Percentiles rank a stretch among this genome's conserved stretches.
Evolutionary conservation across 2,888 invertebrate genomes (phyloP).

Genomic region (Pseudanteris insignis): DNA sequence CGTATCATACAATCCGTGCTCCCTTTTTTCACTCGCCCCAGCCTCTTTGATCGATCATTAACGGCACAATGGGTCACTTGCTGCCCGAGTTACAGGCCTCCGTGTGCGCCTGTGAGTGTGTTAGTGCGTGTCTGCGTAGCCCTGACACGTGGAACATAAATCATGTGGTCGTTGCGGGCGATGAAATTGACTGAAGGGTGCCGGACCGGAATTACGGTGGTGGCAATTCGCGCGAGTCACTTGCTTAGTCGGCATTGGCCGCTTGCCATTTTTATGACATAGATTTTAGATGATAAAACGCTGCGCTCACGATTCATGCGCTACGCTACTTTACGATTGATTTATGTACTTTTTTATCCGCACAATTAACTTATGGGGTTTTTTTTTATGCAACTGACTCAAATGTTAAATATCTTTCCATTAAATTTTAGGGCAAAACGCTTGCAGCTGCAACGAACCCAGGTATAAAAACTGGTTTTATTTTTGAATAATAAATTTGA

Average conservation of each 20-base stretch:
- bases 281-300: conserved; percentile 15
- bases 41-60: conserved; percentile 42
- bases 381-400: too few relatives aligned
- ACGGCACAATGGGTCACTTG: conserved; percentile 27
- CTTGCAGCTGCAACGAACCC: too few relatives aligned
- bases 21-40: conserved; percentile 35
- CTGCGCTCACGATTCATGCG: background rate
- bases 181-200: conserved; percentile 13
- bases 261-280: conserved; percentile 33
- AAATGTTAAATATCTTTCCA: too few relatives aligned
- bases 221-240: conserved; percentile 17
- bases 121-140: background rate
- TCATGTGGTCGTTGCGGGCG: conserved; percentile 3
- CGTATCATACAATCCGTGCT: conserved; percentile 40
- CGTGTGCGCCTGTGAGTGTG: conserved; percentile 3
- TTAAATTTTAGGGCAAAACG: too few relatives aligned
- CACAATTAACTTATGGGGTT: too few relatives aligned
- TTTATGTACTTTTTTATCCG: too few relatives aligned
- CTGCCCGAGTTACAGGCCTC: background rate
- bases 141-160: conserved; percentile 1
- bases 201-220: conserved; percentile 7
- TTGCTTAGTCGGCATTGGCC: conserved; percentile 20
- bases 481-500: too few relatives aligned
- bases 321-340: conserved; percentile 1
- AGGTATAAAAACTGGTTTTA: too few relatives aligned